Base-by-base conservation (phyloP, 2,113 vertebrate genomes). In the Scalopus aquaticus region DNA sequence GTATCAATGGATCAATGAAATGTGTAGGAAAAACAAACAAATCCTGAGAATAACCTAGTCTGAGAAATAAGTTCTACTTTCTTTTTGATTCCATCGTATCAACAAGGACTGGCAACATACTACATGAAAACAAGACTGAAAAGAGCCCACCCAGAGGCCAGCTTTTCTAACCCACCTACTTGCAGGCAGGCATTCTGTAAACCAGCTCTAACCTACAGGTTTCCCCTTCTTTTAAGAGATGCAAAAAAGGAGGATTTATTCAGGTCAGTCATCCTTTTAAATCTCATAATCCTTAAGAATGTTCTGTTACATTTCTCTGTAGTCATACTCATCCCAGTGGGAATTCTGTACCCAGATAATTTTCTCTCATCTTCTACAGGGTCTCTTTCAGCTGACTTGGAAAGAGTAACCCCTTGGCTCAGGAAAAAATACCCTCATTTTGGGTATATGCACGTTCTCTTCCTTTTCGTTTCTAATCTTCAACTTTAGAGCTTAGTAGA, bases 31-130 rank as follows among this genome's bases (percentile, higher is more conserved):
- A 69, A 92, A 84, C 4, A 30, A 70, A 51, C 19, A 37, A 86
- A 81, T 37, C 51, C 58, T 73, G 28, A 49, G 56, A 78, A 85
- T 77, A 86, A 93, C 26, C 30, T 37, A 42, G 20, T 90, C 46
- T 90, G 37, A 96, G 64, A 73, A 91, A 92, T 65, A 16, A 91
- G 28, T 91, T 94, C 30, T 79, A 69, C 46, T 35, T 90, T 94
- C 69, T 56, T 86, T 90, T 64, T 35, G 51, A 42, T 54, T 16
- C 37, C 92, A 24, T 76, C 44, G 56, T 32, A 80, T 72, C 56
- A 92, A 65, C 39, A 79, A 86, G 35, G 62, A 54, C 16, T 73
- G 35, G 30, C 37, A 95, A 90, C 15, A 54, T 24, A 32, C 5
- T 88, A 88, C 72, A 70, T 86, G 46, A 79, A 95, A 79, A 76